Evolutionary conservation across 1,140 invertebrate genomes (phyloP), one percentile per base, ranked within the genome.

Genomic region (Solenopsis fugax): DNA sequence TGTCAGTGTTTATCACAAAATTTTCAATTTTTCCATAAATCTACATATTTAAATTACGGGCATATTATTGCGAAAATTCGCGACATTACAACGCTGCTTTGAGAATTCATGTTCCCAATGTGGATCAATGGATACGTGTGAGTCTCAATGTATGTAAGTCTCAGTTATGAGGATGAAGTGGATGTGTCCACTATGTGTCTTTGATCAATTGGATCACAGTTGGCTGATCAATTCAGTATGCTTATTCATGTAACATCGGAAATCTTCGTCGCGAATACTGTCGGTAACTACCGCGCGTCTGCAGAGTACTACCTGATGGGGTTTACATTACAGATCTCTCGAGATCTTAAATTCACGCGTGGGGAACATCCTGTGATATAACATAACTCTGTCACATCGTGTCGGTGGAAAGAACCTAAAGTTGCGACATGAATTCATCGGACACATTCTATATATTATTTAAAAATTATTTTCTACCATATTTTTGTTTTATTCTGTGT

Each of bases 181-280:
- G 64, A 71, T 45, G 56, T 21, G 21, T 56, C 13, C 64, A 24
- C 64, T 67, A 37, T 41, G 21, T 24, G 37, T 50, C 24, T 9
- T 24, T 45, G n/a, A 75, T 13, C 80, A 21, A 62, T 84, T 60
- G 69, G 69, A 75, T 84, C 54, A 60, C n/a, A 62, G 54, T 60
- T 75, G 80, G n/a, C 54, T 37, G 67, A 73, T 84, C 80, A 75
- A 84, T 73, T 29, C 41, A 29, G 18, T 75, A 50, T 73, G 69
- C 80, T 62, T 58, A 50, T 6, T 16, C 18, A 54, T 58, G 69
- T 50, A 41, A 69, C 48, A 62, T 84, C 41, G 73, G 67, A 10
- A 52, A 72, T 58, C 48, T 67, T 81, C 64, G 24, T 71, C 65
- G 41, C 29, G 41, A 54, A 84, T 75, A 62, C n/a, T 73, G 60